phyloP scores from a whole-genome alignment of 1,140 invertebrate species.

The Belonocnema kinseyi region DNA sequence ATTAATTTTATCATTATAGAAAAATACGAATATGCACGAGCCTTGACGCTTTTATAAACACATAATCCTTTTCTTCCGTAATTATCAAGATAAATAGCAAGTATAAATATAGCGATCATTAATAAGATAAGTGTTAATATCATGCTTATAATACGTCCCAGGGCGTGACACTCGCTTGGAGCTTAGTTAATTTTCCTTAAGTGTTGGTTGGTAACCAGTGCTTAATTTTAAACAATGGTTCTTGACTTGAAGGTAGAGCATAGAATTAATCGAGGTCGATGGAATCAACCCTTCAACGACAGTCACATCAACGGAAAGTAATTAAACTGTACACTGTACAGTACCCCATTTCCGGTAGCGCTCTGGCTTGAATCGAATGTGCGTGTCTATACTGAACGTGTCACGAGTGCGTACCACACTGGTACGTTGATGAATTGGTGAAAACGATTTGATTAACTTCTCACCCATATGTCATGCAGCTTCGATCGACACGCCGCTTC shows the following conservation, averaged over 20 bases:
- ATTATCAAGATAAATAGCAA: no score
- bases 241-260: conserved; percentile 1
- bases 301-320: neutral
- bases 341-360: conserved; percentile 6
- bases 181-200: neutral
- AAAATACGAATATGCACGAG: no score
- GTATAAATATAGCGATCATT: no score
- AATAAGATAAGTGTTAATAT: no score
- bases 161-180: no score
- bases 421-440: conserved; percentile 24
- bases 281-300: conserved; percentile 16
- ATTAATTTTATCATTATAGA: no score
- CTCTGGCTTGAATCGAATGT: neutral
- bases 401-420: conserved; percentile 14
- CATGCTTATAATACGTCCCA: no score
- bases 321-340: neutral
- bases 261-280: conserved; percentile 7
- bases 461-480: conserved; percentile 8
- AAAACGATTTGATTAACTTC: conserved; percentile 28
- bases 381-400: neutral
- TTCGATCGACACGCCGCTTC: neutral
- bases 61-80: no score
- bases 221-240: neutral
- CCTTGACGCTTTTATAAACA: no score
- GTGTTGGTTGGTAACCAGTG: neutral